Evolutionary conservation across 2,113 vertebrate genomes (phyloP), one percentile per base, ranked within the genome.

Genomic region (Carassius gibelio): DNA sequence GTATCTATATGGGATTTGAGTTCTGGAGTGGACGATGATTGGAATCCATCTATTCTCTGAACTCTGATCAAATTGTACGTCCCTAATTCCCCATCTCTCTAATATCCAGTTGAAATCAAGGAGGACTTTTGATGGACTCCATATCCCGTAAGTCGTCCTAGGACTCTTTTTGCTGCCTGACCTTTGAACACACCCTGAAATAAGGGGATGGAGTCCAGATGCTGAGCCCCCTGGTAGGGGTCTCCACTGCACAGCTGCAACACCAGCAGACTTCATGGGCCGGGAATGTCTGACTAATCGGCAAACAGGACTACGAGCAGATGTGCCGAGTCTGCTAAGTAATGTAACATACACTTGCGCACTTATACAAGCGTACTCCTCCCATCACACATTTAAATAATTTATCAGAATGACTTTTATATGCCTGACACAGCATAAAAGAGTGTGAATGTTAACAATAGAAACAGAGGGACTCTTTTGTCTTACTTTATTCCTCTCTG

Each of bases 251-350:
- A 68, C 89, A 94, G 85, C 88, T 93, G 91, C 86, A 64, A 50
- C 59, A 85, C 87, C 75, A 36, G 75, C 3, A 68, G 55, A 88
- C 87, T 83, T 89, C 89, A 89, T 45, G 52, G 17, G 61, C 57
- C 26, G 75, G 85, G 82, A 91, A 88, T 87, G 88, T 89, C 89
- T 89, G 86, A 88, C 82, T 92, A 86, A 92, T 89, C 26, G 62
- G 62, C 74, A 34, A 89, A 89, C 90, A 88, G 90, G 82, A 88
- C 88, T 69, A 26, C 81, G n/a, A 74, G 30, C 87, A 80, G 62
- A 72, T 84, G 81, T 80, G 82, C 82, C 36, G 76, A 86, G 77
- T 82, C 71, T 48, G 55, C 75, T 76, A 72, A n/a, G 59, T 71
- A 74, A 45, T 14, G 15, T 68, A 79, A 45, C 75, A 81, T 42